Evolutionary conservation across 2,113 vertebrate species (phyloP).

Genomic region (Burhinus bistriatus): DNA sequence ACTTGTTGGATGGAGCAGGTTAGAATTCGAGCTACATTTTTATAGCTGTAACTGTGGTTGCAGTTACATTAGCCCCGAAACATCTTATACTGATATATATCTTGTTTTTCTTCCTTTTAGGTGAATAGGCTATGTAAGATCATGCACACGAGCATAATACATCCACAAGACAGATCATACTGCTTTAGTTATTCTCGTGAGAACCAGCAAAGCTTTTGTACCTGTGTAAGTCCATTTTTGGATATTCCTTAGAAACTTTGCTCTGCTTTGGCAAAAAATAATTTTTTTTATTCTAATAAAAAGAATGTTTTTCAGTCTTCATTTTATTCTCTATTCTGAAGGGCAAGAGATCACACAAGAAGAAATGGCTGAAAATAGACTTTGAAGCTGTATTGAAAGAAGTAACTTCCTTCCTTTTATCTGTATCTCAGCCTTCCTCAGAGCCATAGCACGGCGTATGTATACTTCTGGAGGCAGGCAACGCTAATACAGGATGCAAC

Average conservation of each 20-base stretch:
- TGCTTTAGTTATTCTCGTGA: neutral
- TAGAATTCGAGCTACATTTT: neutral
- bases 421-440: slow-evolving; percentile 4
- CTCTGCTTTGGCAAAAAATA: neutral
- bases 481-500: slow-evolving; percentile 4
- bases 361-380: neutral
- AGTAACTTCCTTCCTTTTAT: slow-evolving; percentile 42
- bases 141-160: neutral
- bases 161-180: neutral
- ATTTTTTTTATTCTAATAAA: neutral
- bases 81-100: neutral
- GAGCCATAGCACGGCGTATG: neutral
- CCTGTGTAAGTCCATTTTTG: neutral
- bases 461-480: slow-evolving; percentile 24
- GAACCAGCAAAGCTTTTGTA: neutral
- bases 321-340: neutral
- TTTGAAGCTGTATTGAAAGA: slow-evolving; percentile 42
- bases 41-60: neutral
- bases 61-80: neutral
- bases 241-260: neutral
- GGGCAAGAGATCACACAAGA: neutral
- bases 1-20: neutral
- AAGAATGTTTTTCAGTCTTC: neutral
- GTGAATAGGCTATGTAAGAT: neutral
- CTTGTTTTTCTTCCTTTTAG: neutral